Percentiles rank a stretch among this genome's conserved stretches.
These are phyloP conservation scores for Meandrusa payeni DNA, from an alignment of 2,888 invertebrate genomes.

Conservation along the genomic window DNA sequence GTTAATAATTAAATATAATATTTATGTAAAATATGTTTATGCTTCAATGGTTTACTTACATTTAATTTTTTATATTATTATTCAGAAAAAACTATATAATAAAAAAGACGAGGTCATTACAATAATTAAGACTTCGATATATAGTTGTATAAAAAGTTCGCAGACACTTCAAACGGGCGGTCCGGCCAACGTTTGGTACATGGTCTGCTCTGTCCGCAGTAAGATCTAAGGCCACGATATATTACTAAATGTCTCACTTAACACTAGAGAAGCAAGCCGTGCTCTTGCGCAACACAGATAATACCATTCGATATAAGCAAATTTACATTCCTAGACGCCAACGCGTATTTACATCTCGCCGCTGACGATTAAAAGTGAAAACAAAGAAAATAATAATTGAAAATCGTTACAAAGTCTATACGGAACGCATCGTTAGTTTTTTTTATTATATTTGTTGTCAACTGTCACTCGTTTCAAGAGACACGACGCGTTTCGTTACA, in stretches of 20 bases:
- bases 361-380: slow-evolving; percentile 24
- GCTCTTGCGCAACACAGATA: slow-evolving; percentile 34
- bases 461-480: slow-evolving; percentile 5
- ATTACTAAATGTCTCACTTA: slow-evolving; percentile 65
- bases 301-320: slow-evolving; percentile 25
- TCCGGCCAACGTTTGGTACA: slow-evolving; percentile 40
- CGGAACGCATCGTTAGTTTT: not conserved
- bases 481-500: slow-evolving; percentile 37
- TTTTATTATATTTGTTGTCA: not conserved
- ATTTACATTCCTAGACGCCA: slow-evolving; percentile 42
- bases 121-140: slow-evolving; percentile 62
- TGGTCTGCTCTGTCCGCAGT: slow-evolving; percentile 48
- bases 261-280: slow-evolving; percentile 53
- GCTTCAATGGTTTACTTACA: slow-evolving; percentile 79
- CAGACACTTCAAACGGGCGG: slow-evolving; percentile 39
- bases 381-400: slow-evolving; percentile 6
- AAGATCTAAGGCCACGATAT: slow-evolving; percentile 73
- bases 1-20: slow-evolving; percentile 81
- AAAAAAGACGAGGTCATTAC: slow-evolving; percentile 59
- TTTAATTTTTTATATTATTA: slow-evolving; percentile 77
- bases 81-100: slow-evolving; percentile 67
- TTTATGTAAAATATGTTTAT: slow-evolving; percentile 80
- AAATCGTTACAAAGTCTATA: slow-evolving; percentile 23
- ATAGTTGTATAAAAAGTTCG: slow-evolving; percentile 65
- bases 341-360: slow-evolving; percentile 55